Percentiles rank a stretch among this genome's conserved stretches.
These are phyloP conservation scores for Atherinosoma microstoma DNA, from an alignment of 2,797 vertebrate genomes.

Conservation along the genomic window DNA sequence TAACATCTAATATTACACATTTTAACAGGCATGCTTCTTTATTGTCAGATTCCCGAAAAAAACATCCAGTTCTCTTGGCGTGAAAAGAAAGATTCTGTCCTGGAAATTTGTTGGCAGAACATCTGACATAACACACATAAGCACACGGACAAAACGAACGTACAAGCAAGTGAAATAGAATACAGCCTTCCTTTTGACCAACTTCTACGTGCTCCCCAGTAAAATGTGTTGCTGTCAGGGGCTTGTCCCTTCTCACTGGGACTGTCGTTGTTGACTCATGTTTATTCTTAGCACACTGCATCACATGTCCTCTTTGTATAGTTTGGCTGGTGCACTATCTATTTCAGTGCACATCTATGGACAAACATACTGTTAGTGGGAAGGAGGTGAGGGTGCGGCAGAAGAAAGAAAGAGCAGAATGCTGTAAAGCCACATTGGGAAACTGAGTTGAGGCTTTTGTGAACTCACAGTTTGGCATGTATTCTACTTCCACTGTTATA, in stretches of 20 bases:
- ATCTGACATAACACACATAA: not conserved
- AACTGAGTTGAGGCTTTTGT: slow-evolving; percentile 18
- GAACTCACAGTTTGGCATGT: slow-evolving; percentile 14
- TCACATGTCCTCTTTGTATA: slow-evolving; percentile 62
- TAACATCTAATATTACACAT: slow-evolving; percentile 24
- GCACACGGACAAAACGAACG: not conserved
- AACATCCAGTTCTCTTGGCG: not conserved
- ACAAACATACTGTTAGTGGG: slow-evolving; percentile 60
- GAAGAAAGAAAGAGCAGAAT: not conserved
- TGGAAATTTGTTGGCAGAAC: not conserved
- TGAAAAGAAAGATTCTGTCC: not conserved
- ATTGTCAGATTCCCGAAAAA: slow-evolving; percentile 5
- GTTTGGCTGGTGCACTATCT: slow-evolving; percentile 48
- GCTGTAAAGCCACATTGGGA: slow-evolving; percentile 1
- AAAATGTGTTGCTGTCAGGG: slow-evolving; percentile 37
- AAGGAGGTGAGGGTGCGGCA: slow-evolving; percentile 35
- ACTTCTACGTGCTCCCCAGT: slow-evolving; percentile 24
- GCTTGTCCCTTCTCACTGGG: slow-evolving; percentile 30
- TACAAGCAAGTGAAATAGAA: not conserved
- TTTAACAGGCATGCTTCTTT: not conserved
- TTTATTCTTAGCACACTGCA: slow-evolving; percentile 64
- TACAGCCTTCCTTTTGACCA: not conserved
- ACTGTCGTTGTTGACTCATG: slow-evolving; percentile 59
- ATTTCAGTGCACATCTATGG: slow-evolving; percentile 59
- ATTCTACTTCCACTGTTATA: not conserved